These are phyloP conservation scores for Temnothorax longispinosus DNA, from an alignment of 1,140 invertebrate genomes.

Conservation along the genomic window DNA sequence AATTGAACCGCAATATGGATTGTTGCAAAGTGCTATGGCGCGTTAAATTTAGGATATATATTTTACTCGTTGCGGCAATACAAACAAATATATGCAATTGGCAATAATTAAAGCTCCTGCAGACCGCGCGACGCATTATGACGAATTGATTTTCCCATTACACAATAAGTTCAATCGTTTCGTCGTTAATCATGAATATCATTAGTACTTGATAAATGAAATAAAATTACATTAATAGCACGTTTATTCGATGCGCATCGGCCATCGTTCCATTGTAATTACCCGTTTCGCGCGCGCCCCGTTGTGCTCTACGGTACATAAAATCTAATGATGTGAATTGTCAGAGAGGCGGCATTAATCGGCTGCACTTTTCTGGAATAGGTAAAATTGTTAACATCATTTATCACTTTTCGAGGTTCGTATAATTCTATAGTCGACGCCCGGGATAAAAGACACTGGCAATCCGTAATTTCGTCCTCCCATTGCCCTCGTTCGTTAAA, in stretches of 20 bases:
- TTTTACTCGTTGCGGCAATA: constrained; percentile 14
- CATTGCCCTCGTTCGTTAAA: constrained; percentile 5
- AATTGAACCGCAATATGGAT: constrained; percentile 13
- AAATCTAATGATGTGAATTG: constrained; percentile 48
- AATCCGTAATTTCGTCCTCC: neutral
- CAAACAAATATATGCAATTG: constrained; percentile 18
- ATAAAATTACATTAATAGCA: constrained; percentile 40
- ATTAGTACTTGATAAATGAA: constrained; percentile 52
- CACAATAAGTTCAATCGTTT: constrained; percentile 46
- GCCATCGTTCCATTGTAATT: constrained; percentile 18
- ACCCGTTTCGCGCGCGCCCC: neutral
- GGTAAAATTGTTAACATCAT: constrained; percentile 27
- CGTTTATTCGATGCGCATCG: constrained; percentile 19
- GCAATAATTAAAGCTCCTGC: constrained; percentile 31
- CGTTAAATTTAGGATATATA: constrained; percentile 20
- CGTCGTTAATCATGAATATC: constrained; percentile 50
- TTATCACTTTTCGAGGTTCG: constrained; percentile 24
- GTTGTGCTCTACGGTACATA: neutral
- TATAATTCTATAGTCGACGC: neutral
- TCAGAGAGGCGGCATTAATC: constrained; percentile 26
- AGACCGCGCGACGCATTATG: neutral
- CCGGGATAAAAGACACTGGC: neutral
- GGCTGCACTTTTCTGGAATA: constrained; percentile 30
- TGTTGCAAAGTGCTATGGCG: neutral
- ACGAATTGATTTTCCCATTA: constrained; percentile 52